These are phyloP conservation scores for Euspilapteryx auroguttella DNA, from an alignment of 2,888 invertebrate genomes.

Conservation along the genomic window DNA sequence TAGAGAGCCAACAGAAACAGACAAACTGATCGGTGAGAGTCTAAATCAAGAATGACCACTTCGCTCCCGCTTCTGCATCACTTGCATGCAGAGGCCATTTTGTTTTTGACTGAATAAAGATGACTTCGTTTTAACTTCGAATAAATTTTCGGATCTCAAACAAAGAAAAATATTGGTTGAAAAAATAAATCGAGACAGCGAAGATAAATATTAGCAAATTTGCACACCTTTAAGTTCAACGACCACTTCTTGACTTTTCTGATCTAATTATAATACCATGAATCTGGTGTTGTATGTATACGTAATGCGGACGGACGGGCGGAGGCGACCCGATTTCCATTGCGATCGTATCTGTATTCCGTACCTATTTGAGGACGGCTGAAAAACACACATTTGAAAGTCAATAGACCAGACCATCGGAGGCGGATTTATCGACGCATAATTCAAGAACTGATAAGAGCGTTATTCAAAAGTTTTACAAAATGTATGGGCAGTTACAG, in stretches of 20 bases:
- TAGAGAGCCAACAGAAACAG: too few species aligned
- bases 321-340: slow-evolving; percentile 1
- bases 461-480: background rate
- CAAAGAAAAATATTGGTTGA: too few species aligned
- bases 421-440: too few species aligned
- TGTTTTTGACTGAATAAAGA: too few species aligned
- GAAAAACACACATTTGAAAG: background rate
- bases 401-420: background rate
- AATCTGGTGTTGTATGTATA: slow-evolving; percentile 5
- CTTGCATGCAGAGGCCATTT: too few species aligned
- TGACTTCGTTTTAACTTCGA: too few species aligned
- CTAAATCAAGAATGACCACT: too few species aligned
- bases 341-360: background rate
- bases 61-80: too few species aligned
- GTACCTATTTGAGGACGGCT: background rate
- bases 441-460: too few species aligned
- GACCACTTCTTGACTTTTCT: slow-evolving; percentile 5
- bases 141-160: too few species aligned
- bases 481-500: background rate
- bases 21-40: too few species aligned
- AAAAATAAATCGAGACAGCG: too few species aligned
- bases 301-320: slow-evolving; percentile 4
- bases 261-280: slow-evolving; percentile 7
- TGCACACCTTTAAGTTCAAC: slow-evolving; percentile 5
- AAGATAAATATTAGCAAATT: slow-evolving; percentile 1